Evolutionary conservation across 1,140 invertebrate genomes (phyloP).

Genomic region (Drosophila lacteicornis): DNA sequence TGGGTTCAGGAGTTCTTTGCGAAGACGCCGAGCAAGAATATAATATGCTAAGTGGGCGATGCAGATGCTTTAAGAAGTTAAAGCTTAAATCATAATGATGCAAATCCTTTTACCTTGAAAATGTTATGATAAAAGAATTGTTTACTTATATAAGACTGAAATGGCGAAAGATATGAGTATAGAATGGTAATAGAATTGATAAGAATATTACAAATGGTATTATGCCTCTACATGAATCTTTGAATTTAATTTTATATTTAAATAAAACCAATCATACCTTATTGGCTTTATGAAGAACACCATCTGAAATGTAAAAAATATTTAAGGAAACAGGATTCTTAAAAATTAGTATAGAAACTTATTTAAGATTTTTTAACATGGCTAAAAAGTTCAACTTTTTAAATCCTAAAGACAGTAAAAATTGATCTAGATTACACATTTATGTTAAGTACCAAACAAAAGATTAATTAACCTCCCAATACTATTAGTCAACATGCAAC

Average conservation of each 20-base stretch:
- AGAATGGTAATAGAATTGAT: too few relatives aligned
- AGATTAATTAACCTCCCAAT: slow-evolving; percentile 3
- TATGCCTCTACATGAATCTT: too few relatives aligned
- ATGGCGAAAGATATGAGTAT: too few relatives aligned
- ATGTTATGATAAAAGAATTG: too few relatives aligned
- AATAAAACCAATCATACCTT: not conserved
- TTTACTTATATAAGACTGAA: too few relatives aligned
- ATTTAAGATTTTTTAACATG: not conserved
- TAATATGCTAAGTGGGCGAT: slow-evolving; percentile 2
- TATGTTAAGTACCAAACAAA: not conserved
- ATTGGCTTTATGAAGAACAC: not conserved
- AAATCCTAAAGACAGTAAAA: too few relatives aligned
- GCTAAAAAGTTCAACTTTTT: not conserved
- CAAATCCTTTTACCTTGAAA: not conserved
- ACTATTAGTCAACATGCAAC: slow-evolving; percentile 22
- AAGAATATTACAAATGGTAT: too few relatives aligned
- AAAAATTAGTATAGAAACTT: not conserved
- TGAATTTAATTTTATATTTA: too few relatives aligned
- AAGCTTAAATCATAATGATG: not conserved
- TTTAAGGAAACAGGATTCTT: too few relatives aligned
- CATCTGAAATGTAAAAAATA: too few relatives aligned
- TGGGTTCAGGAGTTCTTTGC: slow-evolving; percentile 20
- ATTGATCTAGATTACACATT: not conserved
- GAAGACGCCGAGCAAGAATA: not conserved
- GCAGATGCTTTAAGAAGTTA: not conserved